phyloP scores from a whole-genome alignment of 2,797 vertebrate genomes.

The Danio kyathit region DNA sequence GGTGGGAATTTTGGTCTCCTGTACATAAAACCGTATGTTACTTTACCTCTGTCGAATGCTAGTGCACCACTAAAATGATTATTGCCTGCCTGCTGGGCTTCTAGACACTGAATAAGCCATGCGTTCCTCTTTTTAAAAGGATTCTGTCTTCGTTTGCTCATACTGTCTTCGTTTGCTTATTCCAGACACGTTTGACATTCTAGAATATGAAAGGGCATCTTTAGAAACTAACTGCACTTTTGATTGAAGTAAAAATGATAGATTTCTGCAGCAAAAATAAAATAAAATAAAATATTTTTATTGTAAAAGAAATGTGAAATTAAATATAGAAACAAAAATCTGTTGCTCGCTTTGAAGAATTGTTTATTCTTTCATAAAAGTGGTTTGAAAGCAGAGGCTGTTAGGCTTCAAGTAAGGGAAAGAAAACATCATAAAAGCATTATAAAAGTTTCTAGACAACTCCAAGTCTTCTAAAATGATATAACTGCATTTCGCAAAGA shows the following conservation, averaged over 20 bases:
- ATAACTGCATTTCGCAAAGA: not conserved
- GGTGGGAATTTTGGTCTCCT: slow-evolving; percentile 6
- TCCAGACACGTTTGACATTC: slow-evolving; percentile 18
- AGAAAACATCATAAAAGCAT: not conserved
- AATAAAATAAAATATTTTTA: too few relatives aligned
- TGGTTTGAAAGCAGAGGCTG: not conserved
- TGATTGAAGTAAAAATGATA: not conserved
- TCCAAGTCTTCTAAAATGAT: not conserved
- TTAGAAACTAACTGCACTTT: not conserved
- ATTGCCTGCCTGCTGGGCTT: slow-evolving; percentile 40
- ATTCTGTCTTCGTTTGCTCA: slow-evolving; percentile 3
- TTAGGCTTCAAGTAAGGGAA: not conserved
- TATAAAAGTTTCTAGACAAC: not conserved
- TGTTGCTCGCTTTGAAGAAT: not conserved
- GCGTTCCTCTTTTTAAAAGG: not conserved
- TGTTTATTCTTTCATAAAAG: not conserved
- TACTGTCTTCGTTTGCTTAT: not conserved
- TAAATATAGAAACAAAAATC: not conserved
- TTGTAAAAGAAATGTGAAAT: too few relatives aligned
- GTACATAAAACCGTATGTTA: slow-evolving; percentile 37
- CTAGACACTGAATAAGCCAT: slow-evolving; percentile 22
- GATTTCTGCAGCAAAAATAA: not conserved
- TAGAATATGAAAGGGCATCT: not conserved
- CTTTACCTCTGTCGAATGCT: slow-evolving; percentile 46
- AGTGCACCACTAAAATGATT: slow-evolving; percentile 42